Evolutionary conservation across 1,140 invertebrate species (phyloP), one percentile per base, ranked within the genome.

Genomic region (Drosophila quadrilineata): DNA sequence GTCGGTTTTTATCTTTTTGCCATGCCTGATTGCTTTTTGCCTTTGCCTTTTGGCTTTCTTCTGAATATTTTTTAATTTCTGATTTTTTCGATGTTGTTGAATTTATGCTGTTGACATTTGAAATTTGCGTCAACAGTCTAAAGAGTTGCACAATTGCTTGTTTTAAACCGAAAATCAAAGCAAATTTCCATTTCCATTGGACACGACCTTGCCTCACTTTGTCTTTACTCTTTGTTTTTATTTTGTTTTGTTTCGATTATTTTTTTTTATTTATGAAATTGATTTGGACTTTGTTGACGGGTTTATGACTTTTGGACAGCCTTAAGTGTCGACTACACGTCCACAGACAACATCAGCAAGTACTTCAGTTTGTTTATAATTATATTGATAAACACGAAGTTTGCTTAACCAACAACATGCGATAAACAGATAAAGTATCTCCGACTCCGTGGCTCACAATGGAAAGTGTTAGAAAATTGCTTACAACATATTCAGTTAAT

Each of bases 191-290:
- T 45, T 50, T 54, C 38, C 17, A 54, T 43, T 17, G 28, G 8
- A n/a, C n/a, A n/a, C 60, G 77, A 82, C 76, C 76, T 82, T 84
- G 76, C 64, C 41, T 62, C 69, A 65, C 22, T 59, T 82, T 33
- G 3, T 29, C 9, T n/a, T n/a, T n/a, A n/a, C n/a, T n/a, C n/a
- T n/a, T n/a, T n/a, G n/a, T n/a, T n/a, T n/a, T n/a, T n/a, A n/a
- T n/a, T n/a, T n/a, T n/a, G n/a, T n/a, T n/a, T n/a, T n/a, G n/a
- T n/a, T n/a, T n/a, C n/a, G n/a, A n/a, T n/a, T n/a, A n/a, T n/a
- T n/a, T n/a, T n/a, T n/a, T n/a, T n/a, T n/a, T n/a, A n/a, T n/a
- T n/a, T n/a, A n/a, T 58, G 43, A 58, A 58, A 35, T 65, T 43
- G 41, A 65, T 65, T 46, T n/a, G n/a, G n/a, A n/a, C n/a, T n/a